phyloP scores from a whole-genome alignment of 2,888 invertebrate genomes.

The Spodoptera picta region DNA sequence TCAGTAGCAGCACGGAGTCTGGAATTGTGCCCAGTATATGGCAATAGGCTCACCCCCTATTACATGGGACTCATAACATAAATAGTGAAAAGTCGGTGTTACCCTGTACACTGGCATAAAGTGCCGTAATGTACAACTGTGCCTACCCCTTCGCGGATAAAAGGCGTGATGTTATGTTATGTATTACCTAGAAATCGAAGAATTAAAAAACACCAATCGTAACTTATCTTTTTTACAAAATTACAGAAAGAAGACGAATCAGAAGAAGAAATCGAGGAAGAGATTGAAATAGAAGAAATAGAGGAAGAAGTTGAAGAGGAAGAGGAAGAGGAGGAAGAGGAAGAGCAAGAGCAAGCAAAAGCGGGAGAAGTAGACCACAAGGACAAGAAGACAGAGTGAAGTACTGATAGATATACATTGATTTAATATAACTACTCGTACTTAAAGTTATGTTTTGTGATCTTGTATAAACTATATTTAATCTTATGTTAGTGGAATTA shows the following conservation, averaged over 20 bases:
- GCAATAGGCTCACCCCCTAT: no score
- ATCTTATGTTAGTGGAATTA: neutral
- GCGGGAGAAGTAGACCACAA: slow-evolving; percentile 32
- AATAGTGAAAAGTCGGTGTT: no score
- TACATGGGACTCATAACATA: no score
- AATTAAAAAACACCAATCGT: no score
- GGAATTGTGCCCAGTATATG: no score
- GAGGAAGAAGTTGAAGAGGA: slow-evolving; percentile 78
- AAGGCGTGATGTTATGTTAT: no score
- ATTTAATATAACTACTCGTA: slow-evolving; percentile 8
- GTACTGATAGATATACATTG: slow-evolving; percentile 60
- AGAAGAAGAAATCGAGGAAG: slow-evolving; percentile 81
- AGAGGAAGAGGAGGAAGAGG: slow-evolving; percentile 76
- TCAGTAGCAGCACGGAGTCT: no score
- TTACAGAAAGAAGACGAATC: slow-evolving; percentile 79
- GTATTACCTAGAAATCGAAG: neutral
- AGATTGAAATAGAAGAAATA: slow-evolving; percentile 82
- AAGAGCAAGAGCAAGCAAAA: slow-evolving; percentile 63
- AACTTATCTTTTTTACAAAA: no score
- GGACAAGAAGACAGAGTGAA: slow-evolving; percentile 56
- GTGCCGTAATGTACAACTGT: no score
- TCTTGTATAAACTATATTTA: slow-evolving; percentile 7
- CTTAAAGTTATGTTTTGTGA: slow-evolving; percentile 22
- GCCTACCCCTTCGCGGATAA: no score
- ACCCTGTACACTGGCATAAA: no score